Percentiles rank a stretch among this genome's conserved stretches.
phyloP scores from a whole-genome alignment of 1,140 invertebrate genomes.

The Telenomus remus region DNA sequence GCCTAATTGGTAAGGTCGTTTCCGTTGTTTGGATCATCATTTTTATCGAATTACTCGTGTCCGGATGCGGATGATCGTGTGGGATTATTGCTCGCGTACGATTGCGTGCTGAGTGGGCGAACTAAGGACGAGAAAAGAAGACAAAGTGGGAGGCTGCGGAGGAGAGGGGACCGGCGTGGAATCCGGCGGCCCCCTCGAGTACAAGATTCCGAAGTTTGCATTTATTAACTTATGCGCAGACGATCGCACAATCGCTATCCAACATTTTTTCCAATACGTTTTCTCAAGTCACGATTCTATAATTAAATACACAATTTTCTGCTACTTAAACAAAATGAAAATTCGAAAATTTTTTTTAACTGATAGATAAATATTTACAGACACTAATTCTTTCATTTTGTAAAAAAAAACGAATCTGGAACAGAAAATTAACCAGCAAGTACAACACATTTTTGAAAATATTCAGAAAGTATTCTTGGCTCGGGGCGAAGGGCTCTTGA shows the following conservation, averaged over 20 bases:
- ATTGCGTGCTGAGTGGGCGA: slow-evolving; percentile 55
- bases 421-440: no score
- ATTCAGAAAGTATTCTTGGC: no score
- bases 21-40: slow-evolving; percentile 55
- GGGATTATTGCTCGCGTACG: slow-evolving; percentile 54
- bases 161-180: slow-evolving; percentile 20
- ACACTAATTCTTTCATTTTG: no score
- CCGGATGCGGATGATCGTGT: slow-evolving; percentile 58
- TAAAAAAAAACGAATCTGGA: no score
- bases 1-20: slow-evolving; percentile 55
- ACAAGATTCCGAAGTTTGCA: slow-evolving; percentile 32
- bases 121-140: slow-evolving; percentile 35
- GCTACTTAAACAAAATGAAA: no score
- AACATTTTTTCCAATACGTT: slow-evolving; percentile 21
- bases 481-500: no score
- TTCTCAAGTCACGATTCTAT: background rate
- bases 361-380: no score
- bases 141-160: slow-evolving; percentile 22
- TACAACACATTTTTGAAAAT: no score
- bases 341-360: no score
- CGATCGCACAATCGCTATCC: slow-evolving; percentile 43
- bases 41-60: slow-evolving; percentile 56
- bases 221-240: slow-evolving; percentile 54
- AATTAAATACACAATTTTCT: background rate
- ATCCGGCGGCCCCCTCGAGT: slow-evolving; percentile 20